Evolutionary conservation across 2,113 vertebrate genomes (phyloP).

Genomic region (Pangasianodon hypophthalmus): DNA sequence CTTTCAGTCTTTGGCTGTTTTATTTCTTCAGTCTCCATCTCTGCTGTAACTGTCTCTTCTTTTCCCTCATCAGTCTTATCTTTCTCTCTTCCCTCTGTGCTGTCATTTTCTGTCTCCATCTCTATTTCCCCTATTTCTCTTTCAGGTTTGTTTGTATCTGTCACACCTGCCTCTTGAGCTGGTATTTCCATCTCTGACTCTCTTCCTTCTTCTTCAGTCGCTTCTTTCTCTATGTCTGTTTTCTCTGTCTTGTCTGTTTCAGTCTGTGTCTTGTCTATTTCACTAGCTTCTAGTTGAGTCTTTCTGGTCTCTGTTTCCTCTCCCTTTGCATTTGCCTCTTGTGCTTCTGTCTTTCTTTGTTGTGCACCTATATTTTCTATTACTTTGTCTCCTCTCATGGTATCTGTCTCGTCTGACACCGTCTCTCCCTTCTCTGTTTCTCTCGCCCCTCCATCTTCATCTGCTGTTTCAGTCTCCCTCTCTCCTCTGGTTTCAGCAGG

Average conservation of each 20-base stretch:
- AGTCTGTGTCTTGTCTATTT: slow-evolving; percentile 8
- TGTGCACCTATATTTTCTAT: slow-evolving; percentile 31
- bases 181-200: not conserved
- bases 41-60: not conserved
- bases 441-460: slow-evolving; percentile 47
- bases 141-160: slow-evolving; percentile 25
- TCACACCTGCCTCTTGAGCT: not conserved
- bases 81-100: not conserved
- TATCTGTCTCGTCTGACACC: not conserved
- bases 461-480: slow-evolving; percentile 48
- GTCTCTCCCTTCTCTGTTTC: slow-evolving; percentile 38
- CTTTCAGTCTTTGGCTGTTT: not conserved
- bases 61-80: slow-evolving; percentile 27
- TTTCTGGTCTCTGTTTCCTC: slow-evolving; percentile 1
- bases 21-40: slow-evolving; percentile 15
- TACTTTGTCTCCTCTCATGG: not conserved
- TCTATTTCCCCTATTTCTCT: slow-evolving; percentile 1
- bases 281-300: not conserved
- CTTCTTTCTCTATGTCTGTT: not conserved
- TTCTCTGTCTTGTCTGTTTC: slow-evolving; percentile 36
- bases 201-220: not conserved
- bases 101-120: not conserved
- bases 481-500: slow-evolving; percentile 53
- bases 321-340: not conserved
- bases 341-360: not conserved